Evolutionary conservation across 2,797 vertebrate species (phyloP).

Genomic region (Micrastur ruficollis): DNA sequence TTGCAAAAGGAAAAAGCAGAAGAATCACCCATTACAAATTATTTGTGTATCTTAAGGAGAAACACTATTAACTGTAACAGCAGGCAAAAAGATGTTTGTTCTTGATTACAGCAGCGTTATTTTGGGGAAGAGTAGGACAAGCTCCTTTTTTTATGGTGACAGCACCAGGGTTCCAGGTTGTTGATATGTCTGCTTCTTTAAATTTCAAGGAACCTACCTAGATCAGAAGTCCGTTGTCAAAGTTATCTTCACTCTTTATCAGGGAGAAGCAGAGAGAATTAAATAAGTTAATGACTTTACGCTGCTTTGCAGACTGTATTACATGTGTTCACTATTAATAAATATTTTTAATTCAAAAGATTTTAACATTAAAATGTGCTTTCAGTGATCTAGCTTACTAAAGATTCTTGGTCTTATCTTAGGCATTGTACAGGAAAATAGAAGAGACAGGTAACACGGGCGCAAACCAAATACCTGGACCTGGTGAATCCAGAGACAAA

Average conservation of each 20-base stretch:
- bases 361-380: background rate
- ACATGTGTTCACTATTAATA: background rate
- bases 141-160: background rate
- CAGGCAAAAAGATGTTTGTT: background rate
- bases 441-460: background rate
- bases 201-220: background rate
- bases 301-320: background rate
- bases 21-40: background rate
- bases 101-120: background rate
- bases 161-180: background rate
- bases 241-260: background rate
- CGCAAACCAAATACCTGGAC: background rate
- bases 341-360: background rate
- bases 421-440: background rate
- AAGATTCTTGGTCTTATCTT: background rate
- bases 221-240: background rate
- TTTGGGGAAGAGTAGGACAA: background rate
- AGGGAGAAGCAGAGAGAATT: background rate
- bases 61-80: background rate
- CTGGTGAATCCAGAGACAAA: background rate
- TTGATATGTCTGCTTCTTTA: background rate
- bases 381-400: background rate
- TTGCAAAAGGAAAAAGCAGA: background rate
- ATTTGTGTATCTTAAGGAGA: background rate
- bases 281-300: background rate